A percentile compares a stretch with the other conserved stretches of the same genome.
phyloP scores from a whole-genome alignment of 2,888 invertebrate genomes.

The Lepidocyrtinus sp. region DNA sequence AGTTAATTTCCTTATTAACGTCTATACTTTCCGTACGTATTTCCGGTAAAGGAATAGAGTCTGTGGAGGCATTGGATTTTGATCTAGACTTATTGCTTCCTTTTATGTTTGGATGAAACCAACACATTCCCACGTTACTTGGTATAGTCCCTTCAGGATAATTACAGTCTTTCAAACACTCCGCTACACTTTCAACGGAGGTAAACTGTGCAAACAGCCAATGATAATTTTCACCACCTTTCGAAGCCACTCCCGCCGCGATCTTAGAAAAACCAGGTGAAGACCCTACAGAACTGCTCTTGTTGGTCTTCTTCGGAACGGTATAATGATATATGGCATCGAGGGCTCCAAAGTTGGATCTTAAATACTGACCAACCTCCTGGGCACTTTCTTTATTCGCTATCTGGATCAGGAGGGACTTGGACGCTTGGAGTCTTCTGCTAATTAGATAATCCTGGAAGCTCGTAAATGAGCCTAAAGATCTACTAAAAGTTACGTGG shows the following conservation, averaged over 20 bases:
- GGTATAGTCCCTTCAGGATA: constrained; percentile 64
- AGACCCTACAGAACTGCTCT: constrained; percentile 8
- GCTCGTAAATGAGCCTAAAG: too few species aligned
- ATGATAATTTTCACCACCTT: constrained; percentile 48
- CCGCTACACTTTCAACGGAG: constrained; percentile 45
- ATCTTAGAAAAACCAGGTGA: not conserved
- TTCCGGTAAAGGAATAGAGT: too few species aligned
- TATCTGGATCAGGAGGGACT: constrained; percentile 66
- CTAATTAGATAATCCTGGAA: constrained; percentile 62
- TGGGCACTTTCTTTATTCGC: constrained; percentile 35
- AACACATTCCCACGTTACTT: constrained; percentile 60
- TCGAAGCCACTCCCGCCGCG: not conserved
- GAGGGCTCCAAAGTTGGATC: constrained; percentile 62
- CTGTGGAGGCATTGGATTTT: too few species aligned
- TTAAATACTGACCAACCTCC: constrained; percentile 60
- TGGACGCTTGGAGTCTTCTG: constrained; percentile 64
- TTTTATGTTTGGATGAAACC: constrained; percentile 53
- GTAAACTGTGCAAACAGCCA: constrained; percentile 68
- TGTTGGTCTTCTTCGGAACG: constrained; percentile 55
- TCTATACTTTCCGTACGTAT: constrained; percentile 52
- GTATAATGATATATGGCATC: constrained; percentile 63
- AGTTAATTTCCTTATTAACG: constrained; percentile 24
- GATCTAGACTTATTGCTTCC: too few species aligned
- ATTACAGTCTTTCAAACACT: constrained; percentile 52
- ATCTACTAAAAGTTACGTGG: too few species aligned